Percentiles rank a stretch among this genome's conserved stretches.
Evolutionary conservation across 2,113 vertebrate species (phyloP).

Genomic region (Gadus chalcogrammus): DNA sequence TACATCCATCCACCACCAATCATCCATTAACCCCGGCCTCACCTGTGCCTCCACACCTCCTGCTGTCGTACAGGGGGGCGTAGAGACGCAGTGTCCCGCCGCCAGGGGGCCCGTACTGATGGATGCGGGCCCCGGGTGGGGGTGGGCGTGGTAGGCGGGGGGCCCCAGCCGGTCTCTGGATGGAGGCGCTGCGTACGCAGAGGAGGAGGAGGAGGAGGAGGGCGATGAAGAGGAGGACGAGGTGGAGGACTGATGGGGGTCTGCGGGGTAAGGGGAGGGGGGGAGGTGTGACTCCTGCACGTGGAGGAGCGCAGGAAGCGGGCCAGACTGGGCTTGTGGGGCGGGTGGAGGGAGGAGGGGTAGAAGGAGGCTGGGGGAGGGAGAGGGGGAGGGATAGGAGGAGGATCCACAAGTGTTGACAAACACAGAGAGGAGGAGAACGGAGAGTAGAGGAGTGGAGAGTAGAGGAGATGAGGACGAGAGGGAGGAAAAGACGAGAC

Average conservation of each 20-base stretch:
- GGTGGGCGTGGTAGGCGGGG: slow-evolving; percentile 80
- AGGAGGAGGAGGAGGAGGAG: slow-evolving; percentile 75
- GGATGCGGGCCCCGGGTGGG: slow-evolving; percentile 75
- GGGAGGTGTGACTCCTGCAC: slow-evolving; percentile 86
- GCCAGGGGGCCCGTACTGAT: slow-evolving; percentile 81
- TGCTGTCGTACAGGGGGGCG: slow-evolving; percentile 91
- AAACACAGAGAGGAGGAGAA: not conserved
- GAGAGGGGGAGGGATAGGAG: slow-evolving; percentile 37
- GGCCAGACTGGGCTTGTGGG: slow-evolving; percentile 85
- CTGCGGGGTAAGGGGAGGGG: slow-evolving; percentile 66
- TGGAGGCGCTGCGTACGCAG: slow-evolving; percentile 78
- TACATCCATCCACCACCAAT: too few species aligned
- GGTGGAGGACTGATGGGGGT: slow-evolving; percentile 37
- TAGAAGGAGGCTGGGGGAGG: slow-evolving; percentile 83
- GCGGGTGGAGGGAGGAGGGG: slow-evolving; percentile 79
- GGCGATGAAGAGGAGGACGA: slow-evolving; percentile 59
- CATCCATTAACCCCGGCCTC: not conserved
- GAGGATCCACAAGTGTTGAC: too few species aligned
- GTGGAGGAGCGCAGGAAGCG: slow-evolving; percentile 86
- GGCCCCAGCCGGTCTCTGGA: slow-evolving; percentile 83
- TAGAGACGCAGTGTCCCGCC: slow-evolving; percentile 86
- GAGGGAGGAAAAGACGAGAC: not conserved
- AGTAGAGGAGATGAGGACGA: not conserved
- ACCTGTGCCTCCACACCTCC: slow-evolving; percentile 90
- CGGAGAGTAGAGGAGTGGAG: too few species aligned